Percentiles rank a stretch among this genome's conserved stretches.
Evolutionary conservation across 2,888 invertebrate genomes (phyloP).

Genomic region (Cantharis rustica): DNA sequence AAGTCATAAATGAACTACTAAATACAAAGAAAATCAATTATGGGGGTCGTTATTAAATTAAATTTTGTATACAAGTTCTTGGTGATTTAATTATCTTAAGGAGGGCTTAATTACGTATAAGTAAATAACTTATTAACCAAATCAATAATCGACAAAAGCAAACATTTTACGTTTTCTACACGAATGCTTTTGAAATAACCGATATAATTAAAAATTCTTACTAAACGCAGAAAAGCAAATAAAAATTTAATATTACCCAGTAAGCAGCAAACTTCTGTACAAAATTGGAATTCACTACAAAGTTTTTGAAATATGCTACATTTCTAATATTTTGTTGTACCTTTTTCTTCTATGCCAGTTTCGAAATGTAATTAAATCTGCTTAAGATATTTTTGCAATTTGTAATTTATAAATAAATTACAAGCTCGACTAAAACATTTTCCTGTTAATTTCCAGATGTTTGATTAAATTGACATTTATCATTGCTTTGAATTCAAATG

Average conservation of each 20-base stretch:
- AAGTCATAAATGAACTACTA: background rate
- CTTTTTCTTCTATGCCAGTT: background rate
- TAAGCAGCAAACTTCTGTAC: background rate
- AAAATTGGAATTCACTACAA: background rate
- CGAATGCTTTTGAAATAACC: background rate
- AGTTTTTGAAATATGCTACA: background rate
- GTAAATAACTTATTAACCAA: background rate
- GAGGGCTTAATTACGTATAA: background rate
- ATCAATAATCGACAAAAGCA: background rate
- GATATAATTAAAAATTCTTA: background rate
- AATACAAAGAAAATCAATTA: conserved; percentile 4
- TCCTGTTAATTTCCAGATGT: background rate
- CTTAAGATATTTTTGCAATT: background rate
- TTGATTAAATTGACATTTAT: background rate
- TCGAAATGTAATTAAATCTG: background rate
- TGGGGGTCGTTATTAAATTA: conserved; percentile 2
- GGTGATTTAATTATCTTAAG: background rate
- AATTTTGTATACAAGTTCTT: conserved; percentile 1
- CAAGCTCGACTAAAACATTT: background rate
- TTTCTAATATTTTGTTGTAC: background rate
- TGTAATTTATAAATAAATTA: background rate
- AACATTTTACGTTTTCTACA: background rate
- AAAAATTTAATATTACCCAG: background rate
- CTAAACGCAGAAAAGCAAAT: background rate
- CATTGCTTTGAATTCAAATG: background rate